Percentiles rank a stretch among this genome's conserved stretches.
phyloP scores from a whole-genome alignment of 1,140 invertebrate genomes.

The Cecropterus lyciades region DNA sequence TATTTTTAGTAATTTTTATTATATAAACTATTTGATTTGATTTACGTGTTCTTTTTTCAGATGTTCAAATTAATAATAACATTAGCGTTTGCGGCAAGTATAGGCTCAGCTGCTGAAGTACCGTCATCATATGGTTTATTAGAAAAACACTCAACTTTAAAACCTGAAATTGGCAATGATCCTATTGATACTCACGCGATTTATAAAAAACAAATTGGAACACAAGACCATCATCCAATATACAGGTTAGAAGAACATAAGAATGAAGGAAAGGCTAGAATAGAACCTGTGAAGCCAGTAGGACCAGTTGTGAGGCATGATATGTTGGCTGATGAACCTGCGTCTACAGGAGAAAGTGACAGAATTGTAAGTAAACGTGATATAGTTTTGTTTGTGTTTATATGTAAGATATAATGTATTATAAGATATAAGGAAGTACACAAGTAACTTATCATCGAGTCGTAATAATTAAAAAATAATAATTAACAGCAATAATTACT shows the following conservation, averaged over 20 bases:
- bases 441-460: no score
- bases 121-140: conserved; percentile 46
- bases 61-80: conserved; percentile 56
- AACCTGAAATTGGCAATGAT: conserved; percentile 41
- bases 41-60: conserved; percentile 59
- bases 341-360: conserved; percentile 48
- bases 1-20: no score
- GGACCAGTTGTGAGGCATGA: conserved; percentile 61
- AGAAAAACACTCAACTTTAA: conserved; percentile 51
- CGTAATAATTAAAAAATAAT: no score
- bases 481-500: no score
- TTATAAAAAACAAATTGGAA: conserved; percentile 50
- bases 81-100: conserved; percentile 26
- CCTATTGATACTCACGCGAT: conserved; percentile 50
- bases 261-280: conserved; percentile 54
- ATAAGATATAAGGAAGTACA: no score
- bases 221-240: conserved; percentile 60
- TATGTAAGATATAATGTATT: no score
- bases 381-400: no score
- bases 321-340: conserved; percentile 69
- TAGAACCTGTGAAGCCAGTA: conserved; percentile 57
- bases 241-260: conserved; percentile 58
- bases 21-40: no score
- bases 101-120: conserved; percentile 58
- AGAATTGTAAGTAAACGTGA: conserved; percentile 59